Evolutionary conservation across 2,888 invertebrate genomes (phyloP).

Genomic region (Heteromyza rotundicornis): DNA sequence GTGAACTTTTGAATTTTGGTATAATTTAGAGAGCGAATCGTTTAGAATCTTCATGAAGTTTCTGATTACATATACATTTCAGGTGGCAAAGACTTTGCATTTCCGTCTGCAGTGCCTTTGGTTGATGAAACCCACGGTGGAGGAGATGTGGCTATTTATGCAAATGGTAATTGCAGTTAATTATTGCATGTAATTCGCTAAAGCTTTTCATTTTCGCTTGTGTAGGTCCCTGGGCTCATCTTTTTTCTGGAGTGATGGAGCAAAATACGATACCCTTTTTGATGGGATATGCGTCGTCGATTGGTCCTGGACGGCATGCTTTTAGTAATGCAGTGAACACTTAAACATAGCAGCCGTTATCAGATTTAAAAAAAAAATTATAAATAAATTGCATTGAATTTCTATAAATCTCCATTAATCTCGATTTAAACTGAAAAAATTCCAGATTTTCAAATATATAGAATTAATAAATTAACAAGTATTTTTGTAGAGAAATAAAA

Average conservation of each 20-base stretch:
- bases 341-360: too few species aligned
- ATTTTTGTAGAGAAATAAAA: not conserved
- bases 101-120: constrained; percentile 71
- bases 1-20: too few species aligned
- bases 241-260: constrained; percentile 68
- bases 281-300: constrained; percentile 57
- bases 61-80: too few species aligned
- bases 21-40: too few species aligned
- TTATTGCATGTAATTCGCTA: not conserved
- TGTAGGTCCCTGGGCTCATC: constrained; percentile 68
- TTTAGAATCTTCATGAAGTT: constrained; percentile 60
- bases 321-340: too few species aligned
- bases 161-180: constrained; percentile 62
- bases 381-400: not conserved
- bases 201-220: not conserved
- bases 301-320: constrained; percentile 42
- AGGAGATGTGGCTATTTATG: constrained; percentile 81
- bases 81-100: constrained; percentile 60
- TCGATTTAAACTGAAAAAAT: too few species aligned
- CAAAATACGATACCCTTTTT: constrained; percentile 68
- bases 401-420: not conserved
- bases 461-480: not conserved
- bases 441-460: too few species aligned
- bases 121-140: constrained; percentile 76
- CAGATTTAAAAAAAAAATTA: not conserved